These are phyloP conservation scores for Enteromius paludinosus DNA, from an alignment of 2,797 vertebrate genomes.

Conservation along the genomic window DNA sequence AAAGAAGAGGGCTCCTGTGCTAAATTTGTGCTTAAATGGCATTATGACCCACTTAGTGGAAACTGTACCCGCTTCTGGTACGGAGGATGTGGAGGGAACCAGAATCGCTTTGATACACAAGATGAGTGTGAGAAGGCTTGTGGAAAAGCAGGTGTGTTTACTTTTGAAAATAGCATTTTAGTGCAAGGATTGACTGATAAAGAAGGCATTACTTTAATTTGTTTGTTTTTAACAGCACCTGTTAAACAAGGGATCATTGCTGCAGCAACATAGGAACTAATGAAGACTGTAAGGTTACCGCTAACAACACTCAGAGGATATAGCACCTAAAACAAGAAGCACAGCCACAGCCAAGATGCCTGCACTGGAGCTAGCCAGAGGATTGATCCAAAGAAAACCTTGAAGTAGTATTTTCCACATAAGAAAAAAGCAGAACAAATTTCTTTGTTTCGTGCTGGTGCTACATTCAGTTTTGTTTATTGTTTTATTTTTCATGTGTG, in stretches of 20 bases:
- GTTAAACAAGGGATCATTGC: conserved; percentile 69
- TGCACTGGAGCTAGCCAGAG: conserved; percentile 85
- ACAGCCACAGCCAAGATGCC: conserved; percentile 80
- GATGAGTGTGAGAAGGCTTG: conserved; percentile 88
- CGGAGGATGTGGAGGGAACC: conserved; percentile 90
- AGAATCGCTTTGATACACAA: conserved; percentile 88
- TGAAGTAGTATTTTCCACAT: conserved; percentile 71
- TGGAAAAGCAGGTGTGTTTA: conserved; percentile 79
- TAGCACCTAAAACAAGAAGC: conserved; percentile 74
- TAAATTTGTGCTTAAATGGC: conserved; percentile 87
- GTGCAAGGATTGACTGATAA: conserved; percentile 5
- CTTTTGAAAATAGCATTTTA: background rate
- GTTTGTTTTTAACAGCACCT: conserved; percentile 67
- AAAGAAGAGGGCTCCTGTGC: conserved; percentile 87
- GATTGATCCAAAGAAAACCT: conserved; percentile 73
- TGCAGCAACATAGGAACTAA: conserved; percentile 80
- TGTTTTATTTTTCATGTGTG: conserved; percentile 61
- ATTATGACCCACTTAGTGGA: conserved; percentile 79
- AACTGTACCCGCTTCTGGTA: conserved; percentile 94
- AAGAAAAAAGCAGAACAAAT: conserved; percentile 70
- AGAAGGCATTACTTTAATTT: background rate
- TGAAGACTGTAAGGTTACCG: conserved; percentile 73
- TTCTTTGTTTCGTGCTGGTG: conserved; percentile 86
- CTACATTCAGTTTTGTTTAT: conserved; percentile 76
- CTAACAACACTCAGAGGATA: conserved; percentile 75